Evolutionary conservation across 2,113 vertebrate genomes (phyloP), one percentile per base, ranked within the genome.

Genomic region (Xenopus laevis): DNA sequence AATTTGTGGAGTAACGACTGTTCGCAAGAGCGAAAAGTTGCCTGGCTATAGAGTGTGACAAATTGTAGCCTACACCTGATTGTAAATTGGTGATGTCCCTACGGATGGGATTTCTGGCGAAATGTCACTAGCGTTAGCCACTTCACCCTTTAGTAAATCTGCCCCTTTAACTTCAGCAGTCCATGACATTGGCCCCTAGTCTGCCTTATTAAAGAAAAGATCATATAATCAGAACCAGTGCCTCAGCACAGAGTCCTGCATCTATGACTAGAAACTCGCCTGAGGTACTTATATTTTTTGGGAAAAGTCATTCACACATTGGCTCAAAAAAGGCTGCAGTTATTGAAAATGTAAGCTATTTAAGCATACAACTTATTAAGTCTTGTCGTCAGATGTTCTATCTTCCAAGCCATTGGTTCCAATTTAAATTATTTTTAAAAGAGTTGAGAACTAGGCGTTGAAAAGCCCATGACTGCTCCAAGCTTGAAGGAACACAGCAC

Each of bases 391-490:
- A 70, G 67, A 77, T 70, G 66, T 70, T 64, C 64, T 57, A 77
- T 27, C 66, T 64, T 70, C 60, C 8, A 23, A 57, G 59, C 66
- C 55, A 77, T 77, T 77, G 67, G 74, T 27, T 77, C 66, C 73
- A 76, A 76, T 76, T 69, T 76, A 76, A 76, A 76, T 76, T 66
- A 77, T 70, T 69, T 59, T 70, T 45, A 13, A 77, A 60, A 67
- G 53, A 77, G 74, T 77, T 47, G 74, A 77, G 66, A 70, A 69
- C 55, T 57, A 70, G 74, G 74, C 66, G 74, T 70, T 77, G 74
- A 77, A 77, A 77, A 65, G 65, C 47, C 73, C 40, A 63, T 4
- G 47, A 46, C 74, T 70, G 66, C 66, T 75, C 58, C 73, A 46
- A 75, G 65, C 73, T 68, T 58, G n/a, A 23, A 70, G 67, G 45